Evolutionary conservation across 2,797 vertebrate species (phyloP), one percentile per base, ranked within the genome.

Genomic region (Adrianichthys oophorus): DNA sequence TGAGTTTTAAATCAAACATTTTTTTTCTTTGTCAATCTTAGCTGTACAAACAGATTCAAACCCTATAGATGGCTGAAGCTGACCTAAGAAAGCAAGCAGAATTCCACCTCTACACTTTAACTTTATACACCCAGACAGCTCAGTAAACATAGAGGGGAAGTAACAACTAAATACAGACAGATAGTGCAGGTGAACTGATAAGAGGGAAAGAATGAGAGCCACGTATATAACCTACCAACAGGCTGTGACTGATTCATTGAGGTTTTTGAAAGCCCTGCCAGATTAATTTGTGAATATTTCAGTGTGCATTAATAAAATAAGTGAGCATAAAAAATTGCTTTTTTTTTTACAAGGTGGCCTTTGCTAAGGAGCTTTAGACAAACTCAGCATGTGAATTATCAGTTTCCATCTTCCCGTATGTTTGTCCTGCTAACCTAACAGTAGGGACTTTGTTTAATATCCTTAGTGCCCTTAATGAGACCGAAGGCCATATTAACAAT

Each of bases 151-250:
- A 42, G 48, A 1, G n/a, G 16, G 49, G 42, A 57, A 60, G 52
- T 26, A 48, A 21, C 50, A 57, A 24, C 51, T 48, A 46, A 73
- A 74, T 61, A 16, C 61, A 70, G 61, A 63, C 71, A 43, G 56
- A 76, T 77, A 60, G 65, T 29, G 41, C 54, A 59, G 64, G 65
- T 70, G 63, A 63, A 62, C 53, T 71, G 60, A 64, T 56, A 37
- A 37, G 65, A n/a, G 0, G 17, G 63, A 64, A 16, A 43, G 69
- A 32, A 61, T 15, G 32, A 10, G 21, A 49, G 51, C 44, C 29
- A 63, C 15, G 1, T 19, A 37, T 7, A 17, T 21, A 21, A 2
- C 19, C 8, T 0, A 0, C 46, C 17, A 21, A 1, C 50, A 13
- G 32, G 48, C 24, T 48, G 1, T 53, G 57, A 72, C 55, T 17